phyloP scores from a whole-genome alignment of 2,113 vertebrate genomes.

The Strix aluco region DNA sequence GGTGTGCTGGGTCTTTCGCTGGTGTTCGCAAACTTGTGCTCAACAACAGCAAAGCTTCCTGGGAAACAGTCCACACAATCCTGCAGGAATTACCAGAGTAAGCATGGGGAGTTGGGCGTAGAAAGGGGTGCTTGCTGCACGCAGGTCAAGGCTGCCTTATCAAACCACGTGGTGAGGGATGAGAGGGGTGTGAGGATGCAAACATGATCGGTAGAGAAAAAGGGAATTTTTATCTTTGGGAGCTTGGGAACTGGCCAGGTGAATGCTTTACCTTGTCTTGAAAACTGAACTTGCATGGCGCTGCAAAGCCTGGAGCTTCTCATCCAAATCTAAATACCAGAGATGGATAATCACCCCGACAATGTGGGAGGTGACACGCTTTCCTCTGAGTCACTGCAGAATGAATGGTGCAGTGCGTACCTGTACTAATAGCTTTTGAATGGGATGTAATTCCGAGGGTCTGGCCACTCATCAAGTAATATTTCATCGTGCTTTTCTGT shows the following conservation, averaged over 20 bases:
- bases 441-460: background rate
- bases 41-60: conserved; percentile 94
- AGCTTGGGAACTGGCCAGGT: background rate
- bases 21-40: conserved; percentile 91
- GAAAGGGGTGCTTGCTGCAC: background rate
- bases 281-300: background rate
- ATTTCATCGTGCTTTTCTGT: background rate
- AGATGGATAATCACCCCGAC: background rate
- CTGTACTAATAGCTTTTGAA: background rate
- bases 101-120: conserved; percentile 35
- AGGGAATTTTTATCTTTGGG: background rate
- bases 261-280: background rate
- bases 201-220: background rate
- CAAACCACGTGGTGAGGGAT: accelerated
- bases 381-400: background rate
- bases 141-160: background rate
- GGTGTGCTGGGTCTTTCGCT: conserved; percentile 85
- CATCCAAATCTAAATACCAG: background rate
- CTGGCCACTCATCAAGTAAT: background rate
- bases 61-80: conserved; percentile 93
- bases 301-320: background rate
- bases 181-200: background rate
- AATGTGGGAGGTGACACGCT: background rate
- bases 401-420: background rate
- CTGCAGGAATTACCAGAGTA: conserved; percentile 90